Conservation (phyloP, 2,888 invertebrate genomes). For the Epinotia nisella region DNA sequence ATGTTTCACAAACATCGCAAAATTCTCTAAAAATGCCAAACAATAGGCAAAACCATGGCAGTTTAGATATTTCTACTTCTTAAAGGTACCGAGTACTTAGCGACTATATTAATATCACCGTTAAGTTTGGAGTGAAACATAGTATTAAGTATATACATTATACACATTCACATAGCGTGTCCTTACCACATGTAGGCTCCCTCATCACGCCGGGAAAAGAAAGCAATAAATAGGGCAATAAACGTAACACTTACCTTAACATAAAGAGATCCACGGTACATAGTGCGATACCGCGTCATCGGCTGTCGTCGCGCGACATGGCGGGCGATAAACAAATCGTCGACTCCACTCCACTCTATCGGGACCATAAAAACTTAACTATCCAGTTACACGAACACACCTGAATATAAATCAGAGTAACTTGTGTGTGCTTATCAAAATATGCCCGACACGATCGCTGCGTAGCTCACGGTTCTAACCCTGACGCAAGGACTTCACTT, state of each 20-base stretch:
- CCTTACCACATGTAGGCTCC: slow-evolving; percentile 50
- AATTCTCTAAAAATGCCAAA: too few species aligned
- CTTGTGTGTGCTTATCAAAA: slow-evolving; percentile 75
- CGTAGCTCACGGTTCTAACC: neutral
- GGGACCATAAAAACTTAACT: slow-evolving; percentile 81
- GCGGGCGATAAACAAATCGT: slow-evolving; percentile 77
- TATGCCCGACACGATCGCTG: slow-evolving; percentile 74
- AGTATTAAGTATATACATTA: neutral
- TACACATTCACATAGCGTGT: slow-evolving; percentile 45
- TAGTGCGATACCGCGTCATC: slow-evolving; percentile 70
- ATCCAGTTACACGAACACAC: slow-evolving; percentile 79
- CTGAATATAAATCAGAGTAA: slow-evolving; percentile 78
- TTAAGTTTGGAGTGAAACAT: neutral
- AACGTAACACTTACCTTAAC: slow-evolving; percentile 75
- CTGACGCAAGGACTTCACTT: neutral
- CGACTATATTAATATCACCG: neutral
- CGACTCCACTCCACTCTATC: slow-evolving; percentile 75
- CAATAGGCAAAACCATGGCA: neutral
- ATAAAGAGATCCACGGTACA: slow-evolving; percentile 76
- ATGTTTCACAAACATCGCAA: too few species aligned
- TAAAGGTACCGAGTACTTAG: neutral
- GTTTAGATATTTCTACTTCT: neutral
- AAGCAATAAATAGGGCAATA: slow-evolving; percentile 77
- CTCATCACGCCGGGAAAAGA: slow-evolving; percentile 65
- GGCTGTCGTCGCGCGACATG: slow-evolving; percentile 74